These are phyloP conservation scores for Notarius quadriscutis DNA, from an alignment of 2,113 vertebrate species.

Conservation along the genomic window DNA sequence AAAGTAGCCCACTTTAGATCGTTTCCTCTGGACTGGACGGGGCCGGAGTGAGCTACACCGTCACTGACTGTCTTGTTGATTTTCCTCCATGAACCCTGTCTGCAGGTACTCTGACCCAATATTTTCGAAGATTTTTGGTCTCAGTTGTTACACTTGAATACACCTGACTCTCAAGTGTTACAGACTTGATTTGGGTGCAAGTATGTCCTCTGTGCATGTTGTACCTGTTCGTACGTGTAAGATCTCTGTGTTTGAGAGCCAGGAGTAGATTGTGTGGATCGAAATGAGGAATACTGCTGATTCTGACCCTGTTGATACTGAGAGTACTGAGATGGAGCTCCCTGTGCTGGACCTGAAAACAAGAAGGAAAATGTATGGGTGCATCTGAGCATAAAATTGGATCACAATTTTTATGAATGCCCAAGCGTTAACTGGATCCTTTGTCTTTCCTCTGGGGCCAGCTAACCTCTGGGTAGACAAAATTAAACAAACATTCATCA, in stretches of 20 bases:
- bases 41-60: no score
- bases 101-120: neutral
- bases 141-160: neutral
- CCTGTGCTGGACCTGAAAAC: conserved; percentile 78
- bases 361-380: neutral
- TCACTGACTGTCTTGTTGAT: no score
- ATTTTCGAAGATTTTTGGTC: neutral
- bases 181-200: neutral
- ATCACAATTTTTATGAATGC: neutral
- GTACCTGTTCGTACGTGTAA: conserved; percentile 92
- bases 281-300: conserved; percentile 88
- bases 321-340: conserved; percentile 87
- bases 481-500: no score
- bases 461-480: neutral
- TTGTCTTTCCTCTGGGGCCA: neutral
- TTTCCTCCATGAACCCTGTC: neutral
- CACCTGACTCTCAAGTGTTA: neutral
- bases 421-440: neutral
- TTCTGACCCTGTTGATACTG: conserved; percentile 91
- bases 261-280: conserved; percentile 82
- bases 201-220: no score
- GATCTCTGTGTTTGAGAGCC: conserved; percentile 86
- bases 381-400: neutral
- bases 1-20: no score
- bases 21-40: no score